Percentiles rank a stretch among this genome's conserved stretches.
Conservation (phyloP, 2,113 vertebrate genomes). For the Bujurquina vittata region DNA sequence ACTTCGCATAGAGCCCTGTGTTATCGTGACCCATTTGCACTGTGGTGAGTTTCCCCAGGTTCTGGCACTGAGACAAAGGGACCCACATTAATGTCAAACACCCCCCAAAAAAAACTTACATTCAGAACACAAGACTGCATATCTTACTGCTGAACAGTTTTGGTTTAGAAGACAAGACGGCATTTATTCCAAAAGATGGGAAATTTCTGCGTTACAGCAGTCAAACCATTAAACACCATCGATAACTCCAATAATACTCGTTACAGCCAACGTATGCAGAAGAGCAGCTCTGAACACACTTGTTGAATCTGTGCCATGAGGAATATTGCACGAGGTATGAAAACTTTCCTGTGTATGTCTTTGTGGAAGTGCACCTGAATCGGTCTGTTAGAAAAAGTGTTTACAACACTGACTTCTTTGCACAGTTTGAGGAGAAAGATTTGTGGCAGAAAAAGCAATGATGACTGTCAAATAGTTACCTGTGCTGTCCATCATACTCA, state of each 20-base stretch:
- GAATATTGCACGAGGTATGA: neutral
- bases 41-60: conserved; percentile 96
- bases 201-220: neutral
- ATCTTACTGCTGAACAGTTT: neutral
- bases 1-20: conserved; percentile 95
- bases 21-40: conserved; percentile 99
- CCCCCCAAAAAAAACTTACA: neutral
- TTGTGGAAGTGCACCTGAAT: neutral
- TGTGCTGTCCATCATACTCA: neutral
- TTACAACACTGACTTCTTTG: neutral
- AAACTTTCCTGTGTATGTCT: neutral
- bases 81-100: neutral
- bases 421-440: neutral
- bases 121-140: neutral
- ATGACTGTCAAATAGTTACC: neutral
- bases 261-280: neutral
- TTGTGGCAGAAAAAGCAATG: neutral
- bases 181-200: neutral
- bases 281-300: neutral
- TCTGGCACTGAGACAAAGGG: conserved; percentile 87
- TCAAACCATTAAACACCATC: neutral
- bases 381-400: neutral
- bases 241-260: neutral
- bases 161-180: neutral
- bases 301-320: neutral